Evolutionary conservation across 2,888 invertebrate genomes (phyloP).

Genomic region (Drosophila buzzatii): DNA sequence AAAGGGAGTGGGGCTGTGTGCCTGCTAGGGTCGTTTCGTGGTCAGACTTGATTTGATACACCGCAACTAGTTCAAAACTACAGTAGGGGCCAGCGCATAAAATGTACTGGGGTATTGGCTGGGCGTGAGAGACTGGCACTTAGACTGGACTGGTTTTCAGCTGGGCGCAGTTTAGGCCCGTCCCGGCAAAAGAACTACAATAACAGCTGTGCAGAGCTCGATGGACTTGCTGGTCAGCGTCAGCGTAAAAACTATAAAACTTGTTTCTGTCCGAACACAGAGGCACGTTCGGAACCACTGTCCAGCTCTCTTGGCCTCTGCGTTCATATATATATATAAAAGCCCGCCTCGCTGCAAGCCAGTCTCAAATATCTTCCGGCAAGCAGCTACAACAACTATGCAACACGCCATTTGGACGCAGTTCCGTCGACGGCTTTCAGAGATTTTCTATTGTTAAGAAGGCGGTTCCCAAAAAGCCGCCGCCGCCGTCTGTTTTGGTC

Average conservation of each 20-base stretch:
- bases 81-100: conserved; percentile 20
- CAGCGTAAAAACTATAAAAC: conserved; percentile 59
- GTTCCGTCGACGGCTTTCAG: conserved; percentile 57
- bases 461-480: conserved; percentile 52
- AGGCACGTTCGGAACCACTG: conserved; percentile 52
- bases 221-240: conserved; percentile 37
- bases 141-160: conserved; percentile 18
- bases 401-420: conserved; percentile 46
- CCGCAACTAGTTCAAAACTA: conserved; percentile 61
- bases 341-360: conserved; percentile 48
- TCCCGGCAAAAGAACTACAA: conserved; percentile 48
- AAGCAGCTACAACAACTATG: conserved; percentile 32
- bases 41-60: conserved; percentile 63
- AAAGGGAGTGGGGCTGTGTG: background rate
- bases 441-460: conserved; percentile 62
- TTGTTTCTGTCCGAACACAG: conserved; percentile 59
- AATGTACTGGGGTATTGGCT: conserved; percentile 42
- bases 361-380: conserved; percentile 62
- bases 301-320: background rate
- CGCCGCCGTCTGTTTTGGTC: conserved; percentile 33
- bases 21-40: conserved; percentile 46
- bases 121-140: conserved; percentile 17
- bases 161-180: conserved; percentile 43
- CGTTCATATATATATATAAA: conserved; percentile 1
- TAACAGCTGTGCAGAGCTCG: conserved; percentile 39